These are phyloP conservation scores for Chrysaora quinquecirrha DNA, from an alignment of 30 jellyfish, hydroid and myxozoan genomes.

Conservation along the genomic window DNA sequence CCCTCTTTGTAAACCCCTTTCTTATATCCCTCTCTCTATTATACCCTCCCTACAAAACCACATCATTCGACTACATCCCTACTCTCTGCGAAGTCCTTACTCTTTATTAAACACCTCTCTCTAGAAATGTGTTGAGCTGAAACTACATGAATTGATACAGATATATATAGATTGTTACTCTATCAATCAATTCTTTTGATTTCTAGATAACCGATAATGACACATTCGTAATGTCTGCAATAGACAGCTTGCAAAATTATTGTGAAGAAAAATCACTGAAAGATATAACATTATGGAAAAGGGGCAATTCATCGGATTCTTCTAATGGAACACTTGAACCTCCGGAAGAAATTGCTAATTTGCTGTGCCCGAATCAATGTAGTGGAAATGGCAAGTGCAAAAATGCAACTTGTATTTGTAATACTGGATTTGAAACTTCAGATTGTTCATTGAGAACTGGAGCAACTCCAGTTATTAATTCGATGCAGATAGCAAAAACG, in stretches of 20 bases:
- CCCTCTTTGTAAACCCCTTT: too few relatives aligned
- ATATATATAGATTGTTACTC: too few relatives aligned
- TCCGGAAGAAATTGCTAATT: slow-evolving; percentile 76
- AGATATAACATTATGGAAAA: slow-evolving; percentile 62
- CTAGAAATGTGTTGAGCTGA: too few relatives aligned
- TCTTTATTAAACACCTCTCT: too few relatives aligned
- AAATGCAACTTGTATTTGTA: slow-evolving; percentile 87
- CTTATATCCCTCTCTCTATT: too few relatives aligned
- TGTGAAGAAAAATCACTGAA: slow-evolving; percentile 78
- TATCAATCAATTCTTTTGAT: too few relatives aligned
- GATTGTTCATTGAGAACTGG: slow-evolving; percentile 82
- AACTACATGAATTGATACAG: too few relatives aligned
- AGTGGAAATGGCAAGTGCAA: slow-evolving; percentile 83
- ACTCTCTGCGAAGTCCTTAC: too few relatives aligned
- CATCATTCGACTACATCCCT: too few relatives aligned
- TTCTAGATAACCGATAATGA: slow-evolving; percentile 61
- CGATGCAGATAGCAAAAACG: slow-evolving; percentile 52
- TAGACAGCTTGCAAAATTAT: slow-evolving; percentile 37
- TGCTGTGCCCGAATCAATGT: slow-evolving; percentile 84
- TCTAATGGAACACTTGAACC: slow-evolving; percentile 79
- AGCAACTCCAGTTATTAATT: slow-evolving; percentile 53
- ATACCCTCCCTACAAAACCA: too few relatives aligned
- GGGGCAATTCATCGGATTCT: too few relatives aligned
- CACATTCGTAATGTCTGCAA: slow-evolving; percentile 61
- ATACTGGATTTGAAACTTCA: slow-evolving; percentile 66